A percentile compares a stretch with the other conserved stretches of the same genome.
Evolutionary conservation across 2,113 vertebrate genomes (phyloP).

Genomic region (Ochotona curzoniae): DNA sequence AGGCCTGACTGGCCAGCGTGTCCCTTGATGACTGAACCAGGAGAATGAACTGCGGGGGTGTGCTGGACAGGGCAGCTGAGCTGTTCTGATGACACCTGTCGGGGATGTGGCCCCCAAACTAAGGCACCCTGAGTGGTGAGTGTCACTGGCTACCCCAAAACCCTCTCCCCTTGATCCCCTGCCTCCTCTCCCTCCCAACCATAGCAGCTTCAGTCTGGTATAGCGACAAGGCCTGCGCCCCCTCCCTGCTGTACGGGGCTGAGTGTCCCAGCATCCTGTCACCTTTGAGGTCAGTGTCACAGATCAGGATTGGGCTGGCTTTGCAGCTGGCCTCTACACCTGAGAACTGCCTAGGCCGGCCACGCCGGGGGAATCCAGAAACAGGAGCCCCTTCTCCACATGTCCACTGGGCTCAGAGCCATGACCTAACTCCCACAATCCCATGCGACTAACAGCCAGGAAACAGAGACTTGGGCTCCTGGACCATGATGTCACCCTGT

Average conservation of each 20-base stretch:
- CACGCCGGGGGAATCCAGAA: too few species aligned
- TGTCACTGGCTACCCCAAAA: too few species aligned
- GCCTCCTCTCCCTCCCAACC: too few species aligned
- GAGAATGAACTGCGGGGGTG: fast-evolving
- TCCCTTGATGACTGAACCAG: too few species aligned
- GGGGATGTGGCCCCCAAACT: not conserved
- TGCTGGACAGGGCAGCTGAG: not conserved
- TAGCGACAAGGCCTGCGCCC: not conserved
- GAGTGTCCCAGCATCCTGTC: not conserved
- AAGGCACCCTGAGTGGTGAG: not conserved
- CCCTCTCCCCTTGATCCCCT: too few species aligned
- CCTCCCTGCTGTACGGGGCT: too few species aligned
- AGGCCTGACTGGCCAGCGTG: not conserved
- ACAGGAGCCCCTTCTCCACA: not conserved
- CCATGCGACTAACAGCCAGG: not conserved
- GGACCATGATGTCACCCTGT: too few species aligned
- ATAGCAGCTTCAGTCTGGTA: too few species aligned
- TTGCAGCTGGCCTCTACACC: not conserved
- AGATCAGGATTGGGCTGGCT: not conserved
- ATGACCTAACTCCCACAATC: not conserved
- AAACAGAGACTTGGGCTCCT: not conserved
- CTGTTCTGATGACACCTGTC: not conserved
- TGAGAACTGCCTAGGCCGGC: too few species aligned
- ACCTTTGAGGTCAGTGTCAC: not conserved
- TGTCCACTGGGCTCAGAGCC: not conserved